phyloP scores from a whole-genome alignment of 2,797 vertebrate genomes.

The Eutrigla gurnardus region DNA sequence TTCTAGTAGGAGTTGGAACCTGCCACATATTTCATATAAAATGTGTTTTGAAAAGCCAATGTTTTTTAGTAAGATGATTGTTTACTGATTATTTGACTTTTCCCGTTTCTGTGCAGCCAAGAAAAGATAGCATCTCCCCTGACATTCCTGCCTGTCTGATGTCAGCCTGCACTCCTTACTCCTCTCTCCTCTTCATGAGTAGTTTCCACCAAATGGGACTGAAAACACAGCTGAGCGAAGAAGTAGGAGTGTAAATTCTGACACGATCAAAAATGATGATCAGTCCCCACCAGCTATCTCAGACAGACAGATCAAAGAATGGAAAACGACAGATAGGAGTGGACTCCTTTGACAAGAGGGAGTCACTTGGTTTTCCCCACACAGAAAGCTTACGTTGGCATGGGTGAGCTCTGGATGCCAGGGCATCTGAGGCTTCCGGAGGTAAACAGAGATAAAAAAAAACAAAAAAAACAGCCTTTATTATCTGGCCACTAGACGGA shows the following conservation, averaged over 20 bases:
- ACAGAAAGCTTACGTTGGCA: constrained; percentile 62
- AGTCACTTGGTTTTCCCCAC: constrained; percentile 28
- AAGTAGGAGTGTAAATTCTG: constrained; percentile 31
- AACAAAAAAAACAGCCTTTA: constrained; percentile 39
- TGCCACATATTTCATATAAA: constrained; percentile 1
- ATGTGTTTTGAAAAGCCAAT: background rate
- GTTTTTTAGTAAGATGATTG: constrained; percentile 3
- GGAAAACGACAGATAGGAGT: constrained; percentile 27
- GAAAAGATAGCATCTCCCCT: constrained; percentile 69
- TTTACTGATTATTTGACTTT: constrained; percentile 34
- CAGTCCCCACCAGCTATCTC: constrained; percentile 28
- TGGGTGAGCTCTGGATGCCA: constrained; percentile 58
- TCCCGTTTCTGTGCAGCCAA: constrained; percentile 52
- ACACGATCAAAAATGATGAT: constrained; percentile 52
- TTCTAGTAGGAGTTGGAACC: background rate
- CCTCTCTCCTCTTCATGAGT: constrained; percentile 47
- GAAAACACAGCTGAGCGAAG: constrained; percentile 40
- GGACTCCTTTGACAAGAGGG: constrained; percentile 22
- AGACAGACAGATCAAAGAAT: constrained; percentile 31
- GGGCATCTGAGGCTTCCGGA: constrained; percentile 59
- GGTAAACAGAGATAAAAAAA: constrained; percentile 55
- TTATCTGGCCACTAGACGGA: constrained; percentile 60
- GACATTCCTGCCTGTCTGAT: constrained; percentile 65
- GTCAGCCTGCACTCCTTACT: constrained; percentile 59
- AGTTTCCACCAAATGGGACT: constrained; percentile 61